A percentile compares a stretch with the other conserved stretches of the same genome.
phyloP scores from a whole-genome alignment of 1,140 invertebrate genomes.

The Platorchestia sp. region DNA sequence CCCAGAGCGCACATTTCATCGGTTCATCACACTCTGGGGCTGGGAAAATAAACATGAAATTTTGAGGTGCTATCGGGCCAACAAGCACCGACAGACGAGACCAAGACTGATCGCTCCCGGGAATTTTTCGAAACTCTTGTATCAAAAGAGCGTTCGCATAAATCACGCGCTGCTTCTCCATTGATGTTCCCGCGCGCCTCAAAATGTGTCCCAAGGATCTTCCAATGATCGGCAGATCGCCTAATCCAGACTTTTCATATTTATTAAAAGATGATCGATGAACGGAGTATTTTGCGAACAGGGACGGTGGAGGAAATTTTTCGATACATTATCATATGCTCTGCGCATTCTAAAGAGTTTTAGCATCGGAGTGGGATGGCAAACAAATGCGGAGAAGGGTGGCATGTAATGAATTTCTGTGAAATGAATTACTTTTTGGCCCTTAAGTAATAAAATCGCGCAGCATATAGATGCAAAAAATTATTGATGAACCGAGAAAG shows the following conservation, averaged over 20 bases:
- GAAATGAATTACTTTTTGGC: too few species aligned
- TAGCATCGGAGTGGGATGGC: neutral
- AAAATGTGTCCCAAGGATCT: neutral
- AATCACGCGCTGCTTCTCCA: neutral
- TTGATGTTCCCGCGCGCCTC: neutral
- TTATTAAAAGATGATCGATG: constrained; percentile 2
- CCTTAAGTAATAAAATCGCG: too few species aligned
- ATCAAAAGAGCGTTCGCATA: neutral
- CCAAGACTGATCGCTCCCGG: neutral
- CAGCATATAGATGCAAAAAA: too few species aligned
- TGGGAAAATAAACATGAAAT: neutral
- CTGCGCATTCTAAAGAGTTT: neutral
- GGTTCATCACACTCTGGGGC: neutral
- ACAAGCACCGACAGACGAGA: neutral
- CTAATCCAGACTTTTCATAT: neutral
- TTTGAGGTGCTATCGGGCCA: neutral
- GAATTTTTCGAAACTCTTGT: neutral
- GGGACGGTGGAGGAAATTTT: neutral
- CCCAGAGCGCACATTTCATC: neutral
- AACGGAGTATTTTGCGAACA: neutral
- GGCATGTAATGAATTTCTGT: too few species aligned
- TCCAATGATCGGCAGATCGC: neutral
- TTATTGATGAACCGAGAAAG: too few species aligned
- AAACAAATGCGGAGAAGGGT: too few species aligned
- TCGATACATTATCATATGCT: neutral